Evolutionary conservation across 2,113 vertebrate genomes (phyloP).

Genomic region (Dasyornis broadbenti): DNA sequence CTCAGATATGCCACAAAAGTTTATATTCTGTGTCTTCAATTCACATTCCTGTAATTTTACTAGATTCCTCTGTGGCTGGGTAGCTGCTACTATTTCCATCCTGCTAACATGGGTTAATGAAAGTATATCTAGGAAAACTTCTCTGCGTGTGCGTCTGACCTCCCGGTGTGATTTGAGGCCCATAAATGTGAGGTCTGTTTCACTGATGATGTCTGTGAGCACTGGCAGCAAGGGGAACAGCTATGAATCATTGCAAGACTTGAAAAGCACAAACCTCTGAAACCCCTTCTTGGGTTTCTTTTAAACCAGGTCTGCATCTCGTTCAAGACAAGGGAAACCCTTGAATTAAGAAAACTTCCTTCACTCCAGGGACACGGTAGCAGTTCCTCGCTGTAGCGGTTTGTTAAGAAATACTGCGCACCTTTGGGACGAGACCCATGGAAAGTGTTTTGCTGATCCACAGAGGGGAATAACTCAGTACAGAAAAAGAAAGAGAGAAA

Average conservation of each 20-base stretch:
- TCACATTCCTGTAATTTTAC: not conserved
- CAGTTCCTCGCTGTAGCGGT: not conserved
- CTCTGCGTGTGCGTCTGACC: not conserved
- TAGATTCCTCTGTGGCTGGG: not conserved
- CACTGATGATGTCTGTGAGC: not conserved
- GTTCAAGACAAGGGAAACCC: not conserved
- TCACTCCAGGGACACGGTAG: fast-evolving
- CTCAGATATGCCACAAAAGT: not conserved
- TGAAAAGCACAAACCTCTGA: not conserved
- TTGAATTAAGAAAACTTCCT: not conserved
- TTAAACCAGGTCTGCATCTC: not conserved
- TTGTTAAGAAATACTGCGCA: not conserved
- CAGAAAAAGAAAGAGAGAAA: not conserved
- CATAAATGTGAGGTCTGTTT: not conserved
- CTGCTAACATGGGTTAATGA: not conserved
- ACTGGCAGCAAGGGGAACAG: not conserved
- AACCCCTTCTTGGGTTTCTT: not conserved
- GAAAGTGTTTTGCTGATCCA: not conserved
- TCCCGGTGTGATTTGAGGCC: not conserved
- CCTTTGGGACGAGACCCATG: not conserved
- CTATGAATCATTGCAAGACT: not conserved
- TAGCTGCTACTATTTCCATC: not conserved
- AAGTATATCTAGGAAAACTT: not conserved
- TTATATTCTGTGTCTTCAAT: not conserved
- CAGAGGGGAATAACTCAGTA: fast-evolving